These are phyloP conservation scores for Galbula dea DNA, from an alignment of 2,113 vertebrate species.

Conservation along the genomic window DNA sequence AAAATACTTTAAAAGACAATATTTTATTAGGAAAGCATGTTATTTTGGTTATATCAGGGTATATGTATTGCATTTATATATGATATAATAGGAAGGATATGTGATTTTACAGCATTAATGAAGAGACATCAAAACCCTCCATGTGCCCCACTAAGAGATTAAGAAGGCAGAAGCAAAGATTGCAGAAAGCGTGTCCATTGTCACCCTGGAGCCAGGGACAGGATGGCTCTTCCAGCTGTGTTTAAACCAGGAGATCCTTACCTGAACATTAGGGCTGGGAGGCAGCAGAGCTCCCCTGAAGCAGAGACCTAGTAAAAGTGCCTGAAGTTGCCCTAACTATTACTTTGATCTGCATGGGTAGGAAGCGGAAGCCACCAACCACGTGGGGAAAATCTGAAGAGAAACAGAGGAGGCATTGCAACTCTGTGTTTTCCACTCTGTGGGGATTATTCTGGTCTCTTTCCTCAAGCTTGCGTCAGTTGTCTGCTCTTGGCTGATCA, in stretches of 20 bases:
- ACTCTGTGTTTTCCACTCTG: neutral
- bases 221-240: neutral
- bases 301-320: neutral
- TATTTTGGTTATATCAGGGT: neutral
- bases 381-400: neutral
- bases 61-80: neutral
- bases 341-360: neutral
- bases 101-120: neutral
- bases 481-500: neutral
- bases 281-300: neutral
- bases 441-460: neutral
- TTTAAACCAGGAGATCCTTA: neutral
- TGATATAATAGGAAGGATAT: neutral
- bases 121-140: neutral
- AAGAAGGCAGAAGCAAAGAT: neutral
- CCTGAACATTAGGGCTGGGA: neutral
- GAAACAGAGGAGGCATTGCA: neutral
- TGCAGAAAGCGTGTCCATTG: neutral
- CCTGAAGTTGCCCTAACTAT: neutral
- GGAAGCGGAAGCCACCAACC: neutral
- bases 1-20: neutral
- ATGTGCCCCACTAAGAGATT: no score
- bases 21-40: neutral
- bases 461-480: neutral
- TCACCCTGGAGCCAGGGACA: neutral